Percentiles rank a stretch among this genome's conserved stretches.
Conservation (phyloP, 92 coral and sea anemone species). For the Bergia sp. region DNA sequence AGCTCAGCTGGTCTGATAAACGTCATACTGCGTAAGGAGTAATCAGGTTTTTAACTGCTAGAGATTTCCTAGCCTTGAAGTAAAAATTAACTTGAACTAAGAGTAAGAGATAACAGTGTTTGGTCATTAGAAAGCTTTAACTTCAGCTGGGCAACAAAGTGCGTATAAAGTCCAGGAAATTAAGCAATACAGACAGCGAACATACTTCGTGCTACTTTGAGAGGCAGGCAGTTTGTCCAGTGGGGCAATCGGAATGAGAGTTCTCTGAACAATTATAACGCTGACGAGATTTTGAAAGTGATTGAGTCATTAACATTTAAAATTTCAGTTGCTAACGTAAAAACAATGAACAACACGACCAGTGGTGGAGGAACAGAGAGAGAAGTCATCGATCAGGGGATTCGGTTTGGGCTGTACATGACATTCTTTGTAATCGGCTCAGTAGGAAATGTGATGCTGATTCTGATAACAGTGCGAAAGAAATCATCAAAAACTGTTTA, state of each 20-base stretch:
- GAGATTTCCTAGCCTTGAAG: not conserved
- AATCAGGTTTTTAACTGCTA: not conserved
- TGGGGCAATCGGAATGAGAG: not conserved
- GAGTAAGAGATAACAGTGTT: not conserved
- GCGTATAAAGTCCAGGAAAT: too few relatives aligned
- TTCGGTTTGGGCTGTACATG: not conserved
- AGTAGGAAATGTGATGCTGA: constrained; percentile 18
- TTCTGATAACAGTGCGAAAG: not conserved
- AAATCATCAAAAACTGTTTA: constrained; percentile 1
- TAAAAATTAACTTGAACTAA: too few relatives aligned
- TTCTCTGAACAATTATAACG: not conserved
- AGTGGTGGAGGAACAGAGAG: not conserved
- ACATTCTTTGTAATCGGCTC: constrained; percentile 7
- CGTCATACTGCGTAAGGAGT: not conserved
- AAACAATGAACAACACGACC: constrained; percentile 24
- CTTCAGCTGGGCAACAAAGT: not conserved
- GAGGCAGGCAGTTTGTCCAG: not conserved
- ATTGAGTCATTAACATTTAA: not conserved
- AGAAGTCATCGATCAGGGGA: not conserved
- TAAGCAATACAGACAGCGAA: too few relatives aligned
- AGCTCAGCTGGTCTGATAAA: not conserved
- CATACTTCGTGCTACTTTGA: not conserved
- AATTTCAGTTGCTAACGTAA: not conserved
- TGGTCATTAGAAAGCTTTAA: too few relatives aligned
- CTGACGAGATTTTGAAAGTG: not conserved